Evolutionary conservation across 2,888 invertebrate species (phyloP).

Genomic region (Germaria angustata): DNA sequence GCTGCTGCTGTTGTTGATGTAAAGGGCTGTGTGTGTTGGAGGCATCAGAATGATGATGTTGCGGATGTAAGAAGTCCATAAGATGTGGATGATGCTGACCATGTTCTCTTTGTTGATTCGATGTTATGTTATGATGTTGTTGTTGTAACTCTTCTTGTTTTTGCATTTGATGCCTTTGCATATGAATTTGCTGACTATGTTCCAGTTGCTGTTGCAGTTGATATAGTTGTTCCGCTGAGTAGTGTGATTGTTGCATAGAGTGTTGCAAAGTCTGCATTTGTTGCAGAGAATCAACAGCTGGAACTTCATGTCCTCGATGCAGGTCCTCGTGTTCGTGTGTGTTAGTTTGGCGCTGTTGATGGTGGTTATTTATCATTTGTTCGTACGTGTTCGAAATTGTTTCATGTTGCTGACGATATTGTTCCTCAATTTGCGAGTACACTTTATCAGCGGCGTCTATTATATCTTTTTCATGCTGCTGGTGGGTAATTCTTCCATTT

Average conservation of each 20-base stretch:
- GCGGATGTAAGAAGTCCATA: slow-evolving; percentile 68
- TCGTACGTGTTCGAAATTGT: slow-evolving; percentile 34
- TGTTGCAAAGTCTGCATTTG: slow-evolving; percentile 45
- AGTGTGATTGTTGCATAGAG: slow-evolving; percentile 48
- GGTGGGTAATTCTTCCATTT: background rate
- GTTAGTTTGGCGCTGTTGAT: slow-evolving; percentile 1
- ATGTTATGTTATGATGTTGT: slow-evolving; percentile 34
- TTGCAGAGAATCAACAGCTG: slow-evolving; percentile 27
- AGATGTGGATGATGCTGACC: slow-evolving; percentile 67
- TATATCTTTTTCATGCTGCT: slow-evolving; percentile 43
- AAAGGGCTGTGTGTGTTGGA: slow-evolving; percentile 69
- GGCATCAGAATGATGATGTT: slow-evolving; percentile 68
- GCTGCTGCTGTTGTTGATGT: slow-evolving; percentile 55
- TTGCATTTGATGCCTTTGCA: slow-evolving; percentile 66
- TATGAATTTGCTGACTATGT: slow-evolving; percentile 49
- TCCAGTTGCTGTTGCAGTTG: slow-evolving; percentile 43
- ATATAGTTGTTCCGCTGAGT: slow-evolving; percentile 38
- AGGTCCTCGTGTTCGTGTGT: slow-evolving; percentile 27
- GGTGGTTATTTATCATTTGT: slow-evolving; percentile 48
- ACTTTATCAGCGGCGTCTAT: slow-evolving; percentile 50
- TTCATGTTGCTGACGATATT: slow-evolving; percentile 46
- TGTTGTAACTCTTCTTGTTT: slow-evolving; percentile 45
- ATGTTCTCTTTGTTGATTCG: slow-evolving; percentile 59
- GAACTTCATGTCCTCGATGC: slow-evolving; percentile 11
- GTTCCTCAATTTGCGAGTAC: slow-evolving; percentile 56